Conservation (phyloP, 2,113 vertebrate genomes). For the Stigmatopora argus region DNA sequence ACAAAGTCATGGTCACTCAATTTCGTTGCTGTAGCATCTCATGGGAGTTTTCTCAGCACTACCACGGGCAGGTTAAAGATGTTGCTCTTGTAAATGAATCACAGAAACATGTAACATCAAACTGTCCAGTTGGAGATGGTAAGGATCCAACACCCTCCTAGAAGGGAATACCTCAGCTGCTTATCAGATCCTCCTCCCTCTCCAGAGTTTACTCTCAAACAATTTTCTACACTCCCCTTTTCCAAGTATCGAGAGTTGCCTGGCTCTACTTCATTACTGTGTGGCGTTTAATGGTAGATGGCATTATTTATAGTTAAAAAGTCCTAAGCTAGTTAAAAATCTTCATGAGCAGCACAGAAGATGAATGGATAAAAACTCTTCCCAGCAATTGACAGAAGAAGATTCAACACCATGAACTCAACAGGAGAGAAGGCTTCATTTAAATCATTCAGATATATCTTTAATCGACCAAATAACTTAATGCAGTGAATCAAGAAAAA, state of each 20-base stretch:
- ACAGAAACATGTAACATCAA: slow-evolving; percentile 18
- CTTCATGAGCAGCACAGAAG: neutral
- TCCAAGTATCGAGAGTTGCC: slow-evolving; percentile 11
- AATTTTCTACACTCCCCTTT: slow-evolving; percentile 11
- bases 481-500: neutral
- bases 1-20: slow-evolving; percentile 35
- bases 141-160: slow-evolving; percentile 34
- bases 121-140: slow-evolving; percentile 22
- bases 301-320: neutral
- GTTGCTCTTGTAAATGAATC: slow-evolving; percentile 19
- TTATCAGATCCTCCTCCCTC: slow-evolving; percentile 52
- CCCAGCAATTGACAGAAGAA: slow-evolving; percentile 26
- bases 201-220: slow-evolving; percentile 9
- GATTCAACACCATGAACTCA: slow-evolving; percentile 5
- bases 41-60: slow-evolving; percentile 28
- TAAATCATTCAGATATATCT: neutral
- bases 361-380: neutral
- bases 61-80: slow-evolving; percentile 23
- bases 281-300: slow-evolving; percentile 1
- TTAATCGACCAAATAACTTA: neutral
- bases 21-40: slow-evolving; percentile 20
- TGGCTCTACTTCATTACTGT: neutral
- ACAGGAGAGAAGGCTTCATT: neutral
- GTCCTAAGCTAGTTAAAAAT: neutral
- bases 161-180: slow-evolving; percentile 41